Evolutionary conservation across 2,888 invertebrate genomes (phyloP).

Genomic region (Tenodera sinensis): DNA sequence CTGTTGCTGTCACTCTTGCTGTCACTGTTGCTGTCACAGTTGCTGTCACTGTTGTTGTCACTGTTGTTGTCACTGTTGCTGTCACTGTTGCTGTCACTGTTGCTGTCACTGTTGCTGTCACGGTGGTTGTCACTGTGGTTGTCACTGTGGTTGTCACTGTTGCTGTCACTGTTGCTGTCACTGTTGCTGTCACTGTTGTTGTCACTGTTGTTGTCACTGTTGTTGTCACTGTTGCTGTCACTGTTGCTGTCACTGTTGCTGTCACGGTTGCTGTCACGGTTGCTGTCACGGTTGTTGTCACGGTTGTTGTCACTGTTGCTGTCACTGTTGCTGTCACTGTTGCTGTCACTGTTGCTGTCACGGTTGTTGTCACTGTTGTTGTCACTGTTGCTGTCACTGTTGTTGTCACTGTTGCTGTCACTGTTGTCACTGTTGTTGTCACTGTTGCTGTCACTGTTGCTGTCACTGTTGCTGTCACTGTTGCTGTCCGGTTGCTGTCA

Average conservation of each 20-base stretch:
- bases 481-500: too few relatives aligned
- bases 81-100: background rate
- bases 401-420: background rate
- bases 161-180: constrained; percentile 1
- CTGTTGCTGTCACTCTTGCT: too few relatives aligned
- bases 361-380: too few relatives aligned
- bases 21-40: too few relatives aligned
- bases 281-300: too few relatives aligned
- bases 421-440: too few relatives aligned
- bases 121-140: background rate
- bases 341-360: background rate
- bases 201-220: background rate
- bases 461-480: too few relatives aligned
- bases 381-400: too few relatives aligned
- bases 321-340: background rate
- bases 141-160: too few relatives aligned
- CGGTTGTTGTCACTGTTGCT: too few relatives aligned
- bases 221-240: background rate
- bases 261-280: background rate
- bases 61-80: too few relatives aligned
- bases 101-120: background rate
- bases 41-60: too few relatives aligned
- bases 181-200: constrained; percentile 11
- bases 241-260: constrained; percentile 1
- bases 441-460: background rate